Evolutionary conservation across 2,888 invertebrate species (phyloP).

Genomic region (Dendrolimus houi): DNA sequence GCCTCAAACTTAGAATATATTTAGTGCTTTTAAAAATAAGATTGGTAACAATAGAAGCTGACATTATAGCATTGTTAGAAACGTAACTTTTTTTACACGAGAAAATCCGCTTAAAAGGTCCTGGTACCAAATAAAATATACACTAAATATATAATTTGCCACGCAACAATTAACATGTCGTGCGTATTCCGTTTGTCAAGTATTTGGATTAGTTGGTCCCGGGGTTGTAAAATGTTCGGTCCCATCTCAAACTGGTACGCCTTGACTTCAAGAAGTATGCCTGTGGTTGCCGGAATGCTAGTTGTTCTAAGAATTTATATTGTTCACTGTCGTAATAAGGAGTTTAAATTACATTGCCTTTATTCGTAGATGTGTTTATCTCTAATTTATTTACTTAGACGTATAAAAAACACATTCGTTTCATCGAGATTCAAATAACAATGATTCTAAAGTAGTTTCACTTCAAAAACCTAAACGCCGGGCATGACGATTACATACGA

Average conservation of each 20-base stretch:
- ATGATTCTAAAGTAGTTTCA: too few species aligned
- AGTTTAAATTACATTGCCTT: too few species aligned
- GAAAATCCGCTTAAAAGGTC: too few species aligned
- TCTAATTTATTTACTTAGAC: conserved; percentile 7
- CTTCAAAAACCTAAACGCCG: too few species aligned
- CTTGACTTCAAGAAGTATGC: background rate
- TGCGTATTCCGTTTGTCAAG: conserved; percentile 26
- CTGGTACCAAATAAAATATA: too few species aligned
- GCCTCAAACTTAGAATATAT: too few species aligned
- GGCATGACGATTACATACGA: too few species aligned
- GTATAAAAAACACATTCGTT: background rate
- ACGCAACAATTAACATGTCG: conserved; percentile 23
- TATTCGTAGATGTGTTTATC: conserved; percentile 3
- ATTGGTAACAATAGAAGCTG: too few species aligned
- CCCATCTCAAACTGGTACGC: background rate
- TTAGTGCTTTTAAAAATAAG: too few species aligned
- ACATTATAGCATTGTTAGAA: too few species aligned
- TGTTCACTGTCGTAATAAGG: background rate
- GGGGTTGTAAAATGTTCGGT: background rate
- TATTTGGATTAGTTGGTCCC: conserved; percentile 22
- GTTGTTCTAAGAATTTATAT: background rate
- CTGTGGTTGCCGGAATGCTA: background rate
- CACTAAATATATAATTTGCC: background rate
- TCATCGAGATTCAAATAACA: too few species aligned
- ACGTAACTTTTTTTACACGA: too few species aligned